These are phyloP conservation scores for Drosophila insularis DNA, from an alignment of 1,140 invertebrate genomes.

Conservation along the genomic window DNA sequence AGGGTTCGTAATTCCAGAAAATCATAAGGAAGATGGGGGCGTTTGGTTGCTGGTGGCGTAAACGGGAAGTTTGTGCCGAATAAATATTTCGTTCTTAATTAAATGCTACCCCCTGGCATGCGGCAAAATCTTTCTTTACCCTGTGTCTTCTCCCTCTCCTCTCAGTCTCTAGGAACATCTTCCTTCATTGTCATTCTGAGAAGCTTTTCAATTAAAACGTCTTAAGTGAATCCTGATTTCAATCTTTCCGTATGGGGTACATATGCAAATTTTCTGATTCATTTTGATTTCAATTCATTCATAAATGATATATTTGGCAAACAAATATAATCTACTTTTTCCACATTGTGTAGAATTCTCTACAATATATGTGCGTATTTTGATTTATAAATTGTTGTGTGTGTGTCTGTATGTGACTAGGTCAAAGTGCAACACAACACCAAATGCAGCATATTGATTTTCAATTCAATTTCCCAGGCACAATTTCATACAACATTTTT, in stretches of 20 bases:
- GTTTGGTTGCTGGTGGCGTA: neutral
- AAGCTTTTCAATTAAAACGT: slow-evolving; percentile 66
- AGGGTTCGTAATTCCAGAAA: neutral
- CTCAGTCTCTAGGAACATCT: neutral
- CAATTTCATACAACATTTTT: slow-evolving; percentile 36
- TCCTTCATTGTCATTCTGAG: slow-evolving; percentile 6
- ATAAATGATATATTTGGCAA: slow-evolving; percentile 36
- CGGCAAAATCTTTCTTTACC: slow-evolving; percentile 35
- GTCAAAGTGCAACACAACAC: slow-evolving; percentile 25
- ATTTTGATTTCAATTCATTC: slow-evolving; percentile 51
- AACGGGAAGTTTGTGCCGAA: slow-evolving; percentile 44
- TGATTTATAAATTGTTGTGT: neutral
- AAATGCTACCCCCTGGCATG: slow-evolving; percentile 46
- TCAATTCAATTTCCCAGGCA: slow-evolving; percentile 24
- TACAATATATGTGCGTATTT: neutral
- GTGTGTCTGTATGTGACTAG: slow-evolving; percentile 22
- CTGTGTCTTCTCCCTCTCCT: no score
- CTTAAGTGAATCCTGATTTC: slow-evolving; percentile 74
- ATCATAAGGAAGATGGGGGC: neutral
- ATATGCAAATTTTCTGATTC: slow-evolving; percentile 63
- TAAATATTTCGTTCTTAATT: slow-evolving; percentile 79
- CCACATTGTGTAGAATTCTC: no score
- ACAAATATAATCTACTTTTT: neutral
- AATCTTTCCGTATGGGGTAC: slow-evolving; percentile 55
- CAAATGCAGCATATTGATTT: slow-evolving; percentile 11